Evolutionary conservation across 2,888 invertebrate species (phyloP).

Genomic region (Hyles lineata): DNA sequence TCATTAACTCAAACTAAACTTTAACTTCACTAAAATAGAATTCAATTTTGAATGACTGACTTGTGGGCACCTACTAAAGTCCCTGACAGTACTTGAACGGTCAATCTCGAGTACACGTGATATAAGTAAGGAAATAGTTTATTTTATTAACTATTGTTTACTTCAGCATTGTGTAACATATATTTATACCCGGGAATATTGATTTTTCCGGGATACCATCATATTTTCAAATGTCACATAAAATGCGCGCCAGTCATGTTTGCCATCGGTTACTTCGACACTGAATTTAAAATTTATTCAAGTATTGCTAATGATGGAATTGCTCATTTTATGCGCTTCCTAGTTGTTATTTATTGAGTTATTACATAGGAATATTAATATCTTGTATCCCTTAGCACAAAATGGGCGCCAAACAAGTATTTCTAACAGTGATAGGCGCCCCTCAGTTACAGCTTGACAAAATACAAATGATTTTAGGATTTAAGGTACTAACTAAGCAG

Average conservation of each 20-base stretch:
- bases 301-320: too few species aligned
- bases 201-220: background rate
- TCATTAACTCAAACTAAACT: constrained; percentile 38
- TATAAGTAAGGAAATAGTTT: background rate
- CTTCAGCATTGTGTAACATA: background rate
- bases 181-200: background rate
- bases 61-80: background rate
- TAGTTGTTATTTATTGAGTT: too few species aligned
- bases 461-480: too few species aligned
- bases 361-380: too few species aligned
- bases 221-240: background rate
- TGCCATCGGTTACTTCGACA: background rate
- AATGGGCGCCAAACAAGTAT: too few species aligned
- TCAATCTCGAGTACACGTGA: background rate
- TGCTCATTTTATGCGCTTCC: too few species aligned
- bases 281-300: too few species aligned
- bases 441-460: too few species aligned
- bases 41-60: constrained; percentile 26
- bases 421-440: too few species aligned
- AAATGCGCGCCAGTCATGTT: background rate
- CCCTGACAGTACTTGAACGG: background rate
- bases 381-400: too few species aligned
- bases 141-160: constrained; percentile 16
- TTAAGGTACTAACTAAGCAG: too few species aligned
- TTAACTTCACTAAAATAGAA: constrained; percentile 37